Percentiles rank a stretch among this genome's conserved stretches.
phyloP scores from a whole-genome alignment of 1,140 invertebrate genomes.

The Diachasma alloeum region DNA sequence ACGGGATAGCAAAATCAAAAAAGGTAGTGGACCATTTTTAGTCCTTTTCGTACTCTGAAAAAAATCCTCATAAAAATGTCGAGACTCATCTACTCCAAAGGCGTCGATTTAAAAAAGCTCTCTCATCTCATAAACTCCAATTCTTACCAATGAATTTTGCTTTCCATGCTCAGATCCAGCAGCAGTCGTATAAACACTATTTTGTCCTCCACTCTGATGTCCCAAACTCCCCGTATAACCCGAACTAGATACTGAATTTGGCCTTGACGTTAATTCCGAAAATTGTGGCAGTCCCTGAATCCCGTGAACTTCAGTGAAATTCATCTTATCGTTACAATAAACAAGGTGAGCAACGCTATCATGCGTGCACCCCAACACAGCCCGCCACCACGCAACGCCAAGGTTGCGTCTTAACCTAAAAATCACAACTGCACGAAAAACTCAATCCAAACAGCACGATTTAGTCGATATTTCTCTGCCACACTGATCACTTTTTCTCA shows the following conservation, averaged over 20 bases:
- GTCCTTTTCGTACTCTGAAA: too few relatives aligned
- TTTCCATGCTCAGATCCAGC: slow-evolving; percentile 46
- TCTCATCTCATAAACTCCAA: background rate
- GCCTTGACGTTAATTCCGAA: slow-evolving; percentile 50
- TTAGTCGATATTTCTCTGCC: background rate
- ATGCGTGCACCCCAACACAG: background rate
- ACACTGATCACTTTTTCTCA: background rate
- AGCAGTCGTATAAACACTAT: slow-evolving; percentile 49
- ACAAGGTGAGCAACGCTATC: background rate
- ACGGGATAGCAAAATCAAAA: too few relatives aligned
- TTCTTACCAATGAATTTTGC: slow-evolving; percentile 47
- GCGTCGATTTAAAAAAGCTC: too few relatives aligned
- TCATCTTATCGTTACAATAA: slow-evolving; percentile 45
- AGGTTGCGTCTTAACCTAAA: background rate
- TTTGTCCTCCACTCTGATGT: slow-evolving; percentile 41
- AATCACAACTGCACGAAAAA: background rate
- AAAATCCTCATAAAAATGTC: too few relatives aligned
- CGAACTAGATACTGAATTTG: slow-evolving; percentile 40
- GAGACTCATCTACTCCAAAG: too few relatives aligned
- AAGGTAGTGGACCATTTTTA: too few relatives aligned
- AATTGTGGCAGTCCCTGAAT: slow-evolving; percentile 56
- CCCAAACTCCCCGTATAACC: slow-evolving; percentile 39
- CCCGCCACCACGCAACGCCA: slow-evolving; percentile 3
- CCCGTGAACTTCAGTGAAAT: slow-evolving; percentile 49
- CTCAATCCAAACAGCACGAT: background rate